Percentiles rank a stretch among this genome's conserved stretches.
These are phyloP conservation scores for Eucidaris tribuloides DNA, from an alignment of 35 echinoderm and acorn worm genomes.

Conservation along the genomic window DNA sequence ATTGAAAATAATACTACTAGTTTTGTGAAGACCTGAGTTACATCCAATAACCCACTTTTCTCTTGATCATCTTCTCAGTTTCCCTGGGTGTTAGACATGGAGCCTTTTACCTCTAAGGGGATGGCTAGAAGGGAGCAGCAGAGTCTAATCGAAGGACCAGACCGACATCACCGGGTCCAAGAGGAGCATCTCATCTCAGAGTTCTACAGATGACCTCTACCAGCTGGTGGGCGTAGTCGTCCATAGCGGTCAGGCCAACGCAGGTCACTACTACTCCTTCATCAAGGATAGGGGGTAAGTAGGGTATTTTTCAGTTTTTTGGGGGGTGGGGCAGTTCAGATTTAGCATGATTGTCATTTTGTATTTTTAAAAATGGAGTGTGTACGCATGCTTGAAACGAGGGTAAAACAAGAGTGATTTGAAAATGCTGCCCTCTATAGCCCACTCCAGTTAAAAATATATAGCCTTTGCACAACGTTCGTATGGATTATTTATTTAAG, in stretches of 20 bases:
- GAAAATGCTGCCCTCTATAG: too few relatives aligned
- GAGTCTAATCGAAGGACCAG: slow-evolving; percentile 4
- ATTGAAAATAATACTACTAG: too few relatives aligned
- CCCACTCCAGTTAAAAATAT: too few relatives aligned
- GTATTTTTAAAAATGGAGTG: too few relatives aligned
- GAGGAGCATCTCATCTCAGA: slow-evolving; percentile 45
- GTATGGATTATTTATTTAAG: too few relatives aligned
- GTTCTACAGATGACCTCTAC: slow-evolving; percentile 69
- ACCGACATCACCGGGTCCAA: background rate
- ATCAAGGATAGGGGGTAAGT: slow-evolving; percentile 92
- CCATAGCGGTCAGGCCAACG: slow-evolving; percentile 97
- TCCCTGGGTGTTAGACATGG: slow-evolving; percentile 99
- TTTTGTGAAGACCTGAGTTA: too few relatives aligned
- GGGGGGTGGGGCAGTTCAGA: too few relatives aligned
- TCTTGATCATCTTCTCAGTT: slow-evolving; percentile 40
- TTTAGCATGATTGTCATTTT: too few relatives aligned
- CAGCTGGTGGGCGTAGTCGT: slow-evolving; percentile 91
- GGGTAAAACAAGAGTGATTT: too few relatives aligned
- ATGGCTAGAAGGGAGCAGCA: slow-evolving; percentile 71
- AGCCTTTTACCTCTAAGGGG: slow-evolving; percentile 86
- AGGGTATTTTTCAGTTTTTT: too few relatives aligned
- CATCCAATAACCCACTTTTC: background rate
- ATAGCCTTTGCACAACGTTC: too few relatives aligned
- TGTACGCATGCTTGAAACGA: too few relatives aligned
- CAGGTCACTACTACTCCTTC: slow-evolving; percentile 98